phyloP scores from a whole-genome alignment of 2,113 vertebrate species.

The Mola mola region DNA sequence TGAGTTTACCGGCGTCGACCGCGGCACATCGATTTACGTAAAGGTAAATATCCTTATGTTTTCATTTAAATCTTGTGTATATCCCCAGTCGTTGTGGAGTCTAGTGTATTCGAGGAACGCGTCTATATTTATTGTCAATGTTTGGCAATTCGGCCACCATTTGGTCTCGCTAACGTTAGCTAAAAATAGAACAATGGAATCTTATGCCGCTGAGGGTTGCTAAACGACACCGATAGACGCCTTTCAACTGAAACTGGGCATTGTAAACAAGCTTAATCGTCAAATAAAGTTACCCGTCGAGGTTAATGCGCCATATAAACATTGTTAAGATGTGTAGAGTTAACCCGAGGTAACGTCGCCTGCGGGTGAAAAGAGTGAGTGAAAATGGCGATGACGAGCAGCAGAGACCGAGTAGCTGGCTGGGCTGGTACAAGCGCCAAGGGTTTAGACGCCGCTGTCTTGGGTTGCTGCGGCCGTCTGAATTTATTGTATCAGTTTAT shows the following conservation, averaged over 20 bases:
- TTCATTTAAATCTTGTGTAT: neutral
- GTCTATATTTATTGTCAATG: neutral
- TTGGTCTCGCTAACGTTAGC: constrained; percentile 20
- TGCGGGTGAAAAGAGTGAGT: constrained; percentile 20
- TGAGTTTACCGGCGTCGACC: fast-evolving
- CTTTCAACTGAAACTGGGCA: neutral
- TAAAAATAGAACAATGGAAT: constrained; percentile 73
- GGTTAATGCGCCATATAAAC: too few relatives aligned
- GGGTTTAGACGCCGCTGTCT: neutral
- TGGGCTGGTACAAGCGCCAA: neutral
- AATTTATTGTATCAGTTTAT: neutral
- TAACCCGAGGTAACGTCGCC: constrained; percentile 16
- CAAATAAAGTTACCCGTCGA: fast-evolving
- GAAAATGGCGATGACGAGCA: constrained; percentile 70
- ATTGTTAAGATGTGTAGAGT: neutral
- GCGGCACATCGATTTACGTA: neutral
- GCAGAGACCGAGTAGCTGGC: neutral
- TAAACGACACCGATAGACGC: neutral
- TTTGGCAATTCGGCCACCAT: neutral
- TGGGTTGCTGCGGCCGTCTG: neutral
- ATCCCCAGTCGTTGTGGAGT: too few relatives aligned
- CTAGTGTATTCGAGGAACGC: too few relatives aligned
- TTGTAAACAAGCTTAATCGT: fast-evolving
- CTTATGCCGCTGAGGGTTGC: neutral
- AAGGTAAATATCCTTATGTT: constrained; percentile 51